Evolutionary conservation across 1,140 invertebrate species (phyloP), one percentile per base, ranked within the genome.

Genomic region (Heterodera schachtii): DNA sequence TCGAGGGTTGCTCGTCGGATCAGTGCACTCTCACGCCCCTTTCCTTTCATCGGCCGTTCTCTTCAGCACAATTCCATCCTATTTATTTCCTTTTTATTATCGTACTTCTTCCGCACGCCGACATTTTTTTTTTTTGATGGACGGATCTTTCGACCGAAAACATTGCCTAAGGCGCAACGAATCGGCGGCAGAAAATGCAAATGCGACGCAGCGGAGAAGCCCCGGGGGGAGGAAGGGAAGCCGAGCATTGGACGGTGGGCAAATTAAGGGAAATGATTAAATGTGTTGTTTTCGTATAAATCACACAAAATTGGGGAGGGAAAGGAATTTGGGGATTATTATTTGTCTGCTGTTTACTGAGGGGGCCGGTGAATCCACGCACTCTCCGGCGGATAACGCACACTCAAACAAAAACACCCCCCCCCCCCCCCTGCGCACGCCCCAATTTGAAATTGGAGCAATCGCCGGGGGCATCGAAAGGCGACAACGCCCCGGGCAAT

Each of bases 181-280:
- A 43, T 19, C 75, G 66, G 3, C 52, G 66, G 3, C 52, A 76
- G 66, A 57, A 76, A 57, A 76, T 76, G 43, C 75, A 76, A 76
- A 76, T 19, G 43, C n/a, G 57, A n/a, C 75, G n/a, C 47, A 60
- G 3, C 66, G 75, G 31, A 31, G 31, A 76, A 76, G 7, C 49
- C 19, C 49, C 13, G 75, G 19, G 7, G 75, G 19, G 7, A 44
- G 49, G 49, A 76, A 76, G 16, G 44, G 44, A 31, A 44, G 75
- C 19, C 57, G 75, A 31, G 8, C 16, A 52, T 76, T 76, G 19
- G 66, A 76, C 8, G 75, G 75, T 76, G 66, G n/a, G 57, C 49
- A 52, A 52, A 52, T 52, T 52, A 52, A 52, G 49, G 6, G 49
- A 52, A 52, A 52, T 52, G 49, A 11, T 8, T 52, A 52, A 6